phyloP scores from a whole-genome alignment of 64 coral and sea anemone genomes.

The Cladopsammia gracilis region DNA sequence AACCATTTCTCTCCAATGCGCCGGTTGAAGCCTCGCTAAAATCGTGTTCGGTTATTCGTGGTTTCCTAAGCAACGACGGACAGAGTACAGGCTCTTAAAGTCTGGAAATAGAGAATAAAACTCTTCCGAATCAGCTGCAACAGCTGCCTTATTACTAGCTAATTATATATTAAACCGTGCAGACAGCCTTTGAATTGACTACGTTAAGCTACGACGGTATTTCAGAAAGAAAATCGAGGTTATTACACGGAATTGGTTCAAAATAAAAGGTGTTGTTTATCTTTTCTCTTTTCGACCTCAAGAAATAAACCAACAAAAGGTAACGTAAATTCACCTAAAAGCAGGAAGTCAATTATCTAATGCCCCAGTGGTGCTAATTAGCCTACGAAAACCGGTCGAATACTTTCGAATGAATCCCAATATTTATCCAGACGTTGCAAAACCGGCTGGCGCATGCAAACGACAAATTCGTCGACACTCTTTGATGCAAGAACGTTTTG shows the following conservation, averaged over 20 bases:
- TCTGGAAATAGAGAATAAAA: not conserved
- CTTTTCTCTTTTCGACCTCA: too few species aligned
- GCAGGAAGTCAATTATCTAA: too few species aligned
- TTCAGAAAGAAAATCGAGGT: not conserved
- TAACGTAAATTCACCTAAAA: too few species aligned
- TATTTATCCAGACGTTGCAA: too few species aligned
- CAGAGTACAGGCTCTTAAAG: not conserved
- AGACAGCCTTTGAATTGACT: not conserved
- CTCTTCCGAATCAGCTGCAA: not conserved
- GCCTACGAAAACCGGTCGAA: too few species aligned
- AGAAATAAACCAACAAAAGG: too few species aligned
- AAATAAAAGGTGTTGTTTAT: too few species aligned
- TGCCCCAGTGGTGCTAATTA: too few species aligned
- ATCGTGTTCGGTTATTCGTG: not conserved
- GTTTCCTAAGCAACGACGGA: slow-evolving; percentile 33
- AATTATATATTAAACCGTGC: not conserved
- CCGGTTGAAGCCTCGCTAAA: not conserved
- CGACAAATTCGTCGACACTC: too few species aligned
- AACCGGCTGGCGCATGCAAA: too few species aligned
- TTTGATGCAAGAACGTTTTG: too few species aligned
- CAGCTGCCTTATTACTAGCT: not conserved
- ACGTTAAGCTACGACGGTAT: not conserved
- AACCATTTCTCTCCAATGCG: not conserved
- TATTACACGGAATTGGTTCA: not conserved
- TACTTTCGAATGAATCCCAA: too few species aligned